Percentiles rank a stretch among this genome's conserved stretches.
Evolutionary conservation across 2,797 vertebrate genomes (phyloP).

Genomic region (Myotis daubentonii): DNA sequence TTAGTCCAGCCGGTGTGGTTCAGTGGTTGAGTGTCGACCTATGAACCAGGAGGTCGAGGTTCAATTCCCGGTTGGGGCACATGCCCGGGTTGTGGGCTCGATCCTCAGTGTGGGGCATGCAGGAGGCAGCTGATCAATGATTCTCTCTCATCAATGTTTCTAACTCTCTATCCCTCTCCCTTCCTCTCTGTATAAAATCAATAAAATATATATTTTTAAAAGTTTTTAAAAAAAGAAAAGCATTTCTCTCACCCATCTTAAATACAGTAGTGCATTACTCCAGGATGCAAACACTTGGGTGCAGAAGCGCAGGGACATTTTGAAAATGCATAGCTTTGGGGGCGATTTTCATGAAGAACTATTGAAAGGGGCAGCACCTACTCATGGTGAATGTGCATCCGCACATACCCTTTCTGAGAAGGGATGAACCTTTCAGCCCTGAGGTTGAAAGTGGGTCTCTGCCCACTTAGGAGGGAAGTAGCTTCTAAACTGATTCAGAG

Average conservation of each 20-base stretch:
- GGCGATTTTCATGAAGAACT: not conserved
- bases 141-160: too few relatives aligned
- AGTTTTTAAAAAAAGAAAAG: not conserved
- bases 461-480: not conserved
- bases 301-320: not conserved
- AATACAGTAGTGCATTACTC: not conserved
- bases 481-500: not conserved
- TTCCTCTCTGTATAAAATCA: too few relatives aligned
- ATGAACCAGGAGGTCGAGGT: too few relatives aligned
- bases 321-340: not conserved
- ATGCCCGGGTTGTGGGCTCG: too few relatives aligned
- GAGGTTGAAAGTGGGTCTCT: slow-evolving; percentile 16
- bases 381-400: rapidly evolving
- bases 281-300: not conserved
- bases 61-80: too few relatives aligned
- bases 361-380: not conserved
- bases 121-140: too few relatives aligned
- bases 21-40: too few relatives aligned
- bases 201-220: too few relatives aligned
- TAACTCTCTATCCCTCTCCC: too few relatives aligned
- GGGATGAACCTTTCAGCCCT: not conserved
- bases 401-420: not conserved
- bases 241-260: not conserved
- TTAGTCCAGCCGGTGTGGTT: too few relatives aligned
- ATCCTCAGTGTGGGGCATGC: too few relatives aligned